Evolutionary conservation across 2,888 invertebrate species (phyloP).

Genomic region (Lycophotia porphyrea): DNA sequence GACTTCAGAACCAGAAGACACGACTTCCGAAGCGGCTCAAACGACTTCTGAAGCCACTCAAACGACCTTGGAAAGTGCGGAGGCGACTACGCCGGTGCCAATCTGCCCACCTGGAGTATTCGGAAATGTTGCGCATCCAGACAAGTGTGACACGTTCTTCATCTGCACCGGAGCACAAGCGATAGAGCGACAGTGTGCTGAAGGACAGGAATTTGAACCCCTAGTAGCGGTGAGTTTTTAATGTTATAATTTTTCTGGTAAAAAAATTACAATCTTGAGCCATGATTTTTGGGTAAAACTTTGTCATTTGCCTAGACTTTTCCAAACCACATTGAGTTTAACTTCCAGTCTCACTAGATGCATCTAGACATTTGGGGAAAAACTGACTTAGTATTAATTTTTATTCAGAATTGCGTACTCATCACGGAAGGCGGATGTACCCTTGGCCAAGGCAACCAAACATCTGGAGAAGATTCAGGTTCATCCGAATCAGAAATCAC

Average conservation of each 20-base stretch:
- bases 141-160: constrained; percentile 67
- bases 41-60: too few species aligned
- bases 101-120: constrained; percentile 66
- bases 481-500: constrained; percentile 1
- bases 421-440: constrained; percentile 47
- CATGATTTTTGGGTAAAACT: too few species aligned
- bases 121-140: constrained; percentile 68
- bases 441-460: neutral
- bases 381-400: too few species aligned
- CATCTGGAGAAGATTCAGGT: neutral
- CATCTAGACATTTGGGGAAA: too few species aligned
- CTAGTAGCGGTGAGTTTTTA: neutral
- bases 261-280: too few species aligned
- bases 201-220: constrained; percentile 19
- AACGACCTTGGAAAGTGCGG: neutral
- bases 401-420: constrained; percentile 3
- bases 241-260: too few species aligned
- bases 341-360: too few species aligned
- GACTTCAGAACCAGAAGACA: neutral
- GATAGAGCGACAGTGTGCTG: neutral
- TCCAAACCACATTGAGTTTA: too few species aligned
- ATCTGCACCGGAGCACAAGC: neutral
- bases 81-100: constrained; percentile 13
- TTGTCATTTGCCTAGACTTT: too few species aligned
- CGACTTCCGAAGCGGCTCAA: constrained; percentile 51